Percentiles rank a stretch among this genome's conserved stretches.
These are phyloP conservation scores for Rhynchonycteris naso DNA, from an alignment of 2,797 vertebrate species.

Conservation along the genomic window DNA sequence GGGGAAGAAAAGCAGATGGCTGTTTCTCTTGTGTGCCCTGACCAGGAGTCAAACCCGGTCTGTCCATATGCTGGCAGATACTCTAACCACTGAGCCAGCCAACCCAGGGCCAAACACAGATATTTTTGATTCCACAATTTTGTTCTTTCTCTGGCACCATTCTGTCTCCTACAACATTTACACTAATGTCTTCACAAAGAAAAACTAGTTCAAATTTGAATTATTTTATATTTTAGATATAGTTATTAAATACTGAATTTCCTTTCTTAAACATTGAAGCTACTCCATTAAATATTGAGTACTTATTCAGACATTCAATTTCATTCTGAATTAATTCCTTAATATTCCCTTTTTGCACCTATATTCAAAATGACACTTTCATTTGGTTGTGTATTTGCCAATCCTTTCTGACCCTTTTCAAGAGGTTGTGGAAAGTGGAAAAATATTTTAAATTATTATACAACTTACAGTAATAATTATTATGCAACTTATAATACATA, in stretches of 20 bases:
- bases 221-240: background rate
- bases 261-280: background rate
- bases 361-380: background rate
- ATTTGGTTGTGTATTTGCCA: background rate
- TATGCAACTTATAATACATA: background rate
- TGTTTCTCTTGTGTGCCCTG: no score
- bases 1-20: no score
- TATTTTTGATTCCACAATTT: background rate
- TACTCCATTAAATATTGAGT: background rate
- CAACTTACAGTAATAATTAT: background rate
- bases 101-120: background rate
- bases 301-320: background rate
- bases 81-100: no score
- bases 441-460: background rate
- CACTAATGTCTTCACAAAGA: background rate
- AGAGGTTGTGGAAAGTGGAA: background rate
- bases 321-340: background rate
- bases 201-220: background rate
- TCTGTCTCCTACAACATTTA: background rate
- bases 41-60: no score
- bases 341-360: background rate
- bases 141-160: background rate
- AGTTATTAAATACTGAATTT: background rate
- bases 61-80: no score
- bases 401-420: background rate